phyloP scores from a whole-genome alignment of 92 coral and sea anemone genomes.

The Heteractis magnifica region DNA sequence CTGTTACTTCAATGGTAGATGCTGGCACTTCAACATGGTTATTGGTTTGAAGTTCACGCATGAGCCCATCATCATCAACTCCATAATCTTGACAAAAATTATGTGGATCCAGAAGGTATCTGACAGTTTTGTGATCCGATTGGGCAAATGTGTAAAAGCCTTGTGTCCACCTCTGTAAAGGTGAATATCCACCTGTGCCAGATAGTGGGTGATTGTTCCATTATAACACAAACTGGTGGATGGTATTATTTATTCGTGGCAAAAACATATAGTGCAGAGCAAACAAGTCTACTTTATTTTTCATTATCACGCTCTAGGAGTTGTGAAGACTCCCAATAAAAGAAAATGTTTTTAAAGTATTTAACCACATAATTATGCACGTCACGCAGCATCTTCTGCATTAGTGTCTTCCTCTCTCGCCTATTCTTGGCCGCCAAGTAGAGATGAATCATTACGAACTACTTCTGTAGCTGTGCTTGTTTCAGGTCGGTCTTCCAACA shows the following conservation, averaged over 20 bases:
- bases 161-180: slow-evolving; percentile 51
- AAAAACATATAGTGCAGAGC: slow-evolving; percentile 42
- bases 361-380: not conserved
- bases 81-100: slow-evolving; percentile 44
- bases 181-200: slow-evolving; percentile 18
- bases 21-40: slow-evolving; percentile 58
- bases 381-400: too few species aligned
- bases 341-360: slow-evolving; percentile 43
- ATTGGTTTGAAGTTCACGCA: slow-evolving; percentile 49
- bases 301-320: slow-evolving; percentile 42
- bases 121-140: slow-evolving; percentile 34
- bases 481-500: too few species aligned
- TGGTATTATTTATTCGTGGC: slow-evolving; percentile 32
- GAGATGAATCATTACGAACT: too few species aligned
- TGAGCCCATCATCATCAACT: slow-evolving; percentile 53
- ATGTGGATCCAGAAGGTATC: slow-evolving; percentile 42
- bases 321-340: slow-evolving; percentile 27
- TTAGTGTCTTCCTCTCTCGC: too few species aligned
- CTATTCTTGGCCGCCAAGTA: too few species aligned
- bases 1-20: slow-evolving; percentile 15
- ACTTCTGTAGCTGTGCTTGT: too few species aligned
- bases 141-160: slow-evolving; percentile 54
- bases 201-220: slow-evolving; percentile 61
- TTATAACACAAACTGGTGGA: slow-evolving; percentile 37
- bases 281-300: slow-evolving; percentile 41